Percentiles rank a stretch among this genome's conserved stretches.
These are phyloP conservation scores for Magallana nippona DNA, from an alignment of 2,888 invertebrate species.

Conservation along the genomic window DNA sequence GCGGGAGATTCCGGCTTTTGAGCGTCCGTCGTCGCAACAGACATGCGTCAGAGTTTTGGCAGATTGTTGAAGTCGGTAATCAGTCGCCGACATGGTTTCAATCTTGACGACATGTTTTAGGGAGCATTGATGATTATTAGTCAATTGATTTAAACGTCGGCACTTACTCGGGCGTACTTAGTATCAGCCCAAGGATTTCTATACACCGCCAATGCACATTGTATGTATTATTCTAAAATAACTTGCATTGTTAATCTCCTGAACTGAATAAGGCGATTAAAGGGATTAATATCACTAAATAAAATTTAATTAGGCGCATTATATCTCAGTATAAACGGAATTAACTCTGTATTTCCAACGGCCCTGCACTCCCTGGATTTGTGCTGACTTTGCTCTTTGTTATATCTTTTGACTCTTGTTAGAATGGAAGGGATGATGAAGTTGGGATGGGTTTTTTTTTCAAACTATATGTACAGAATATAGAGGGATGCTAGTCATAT, in stretches of 20 bases:
- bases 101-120: background rate
- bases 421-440: no score
- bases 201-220: background rate
- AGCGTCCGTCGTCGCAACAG: conserved; percentile 4
- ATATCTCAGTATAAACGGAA: background rate
- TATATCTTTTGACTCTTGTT: no score
- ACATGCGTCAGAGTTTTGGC: background rate
- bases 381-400: background rate
- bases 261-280: conserved; percentile 6
- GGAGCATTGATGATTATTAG: conserved; percentile 17
- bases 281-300: background rate
- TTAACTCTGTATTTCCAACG: background rate
- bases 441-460: no score
- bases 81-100: background rate
- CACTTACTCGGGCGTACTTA: background rate
- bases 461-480: no score
- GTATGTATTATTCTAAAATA: background rate
- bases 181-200: background rate
- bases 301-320: background rate
- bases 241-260: background rate
- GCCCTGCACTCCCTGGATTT: background rate
- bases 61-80: conserved; percentile 5
- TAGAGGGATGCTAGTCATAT: no score
- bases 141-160: conserved; percentile 11
- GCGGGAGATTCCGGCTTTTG: conserved; percentile 27